phyloP scores from a whole-genome alignment of 2,888 invertebrate species.

The Fragum sueziense region DNA sequence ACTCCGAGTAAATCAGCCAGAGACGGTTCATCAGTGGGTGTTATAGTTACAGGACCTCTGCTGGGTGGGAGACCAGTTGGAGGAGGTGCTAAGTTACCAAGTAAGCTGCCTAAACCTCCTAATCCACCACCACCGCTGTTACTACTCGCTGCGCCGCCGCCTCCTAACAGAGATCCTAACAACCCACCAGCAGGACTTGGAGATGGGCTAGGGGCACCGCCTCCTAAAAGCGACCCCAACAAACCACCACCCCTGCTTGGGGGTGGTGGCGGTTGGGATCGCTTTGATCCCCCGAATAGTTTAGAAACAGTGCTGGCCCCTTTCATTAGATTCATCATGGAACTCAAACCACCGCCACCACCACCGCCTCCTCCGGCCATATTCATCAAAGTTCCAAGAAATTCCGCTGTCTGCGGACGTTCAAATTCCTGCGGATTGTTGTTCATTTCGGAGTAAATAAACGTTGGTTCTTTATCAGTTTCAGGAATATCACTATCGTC shows the following conservation, averaged over 20 bases:
- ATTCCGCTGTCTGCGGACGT: conserved; percentile 46
- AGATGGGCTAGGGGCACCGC: neutral
- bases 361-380: conserved; percentile 25
- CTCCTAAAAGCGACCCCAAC: neutral
- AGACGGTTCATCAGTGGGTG: conserved; percentile 40
- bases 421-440: conserved; percentile 44
- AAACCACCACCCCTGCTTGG: neutral
- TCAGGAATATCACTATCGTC: neutral
- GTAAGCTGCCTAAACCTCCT: conserved; percentile 13
- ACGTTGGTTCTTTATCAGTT: neutral
- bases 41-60: neutral
- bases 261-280: neutral
- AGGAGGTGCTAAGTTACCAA: conserved; percentile 30
- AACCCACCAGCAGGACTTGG: conserved; percentile 27
- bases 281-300: conserved; percentile 15
- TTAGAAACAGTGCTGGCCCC: conserved; percentile 3
- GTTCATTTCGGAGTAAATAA: conserved; percentile 49
- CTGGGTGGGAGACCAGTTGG: conserved; percentile 40
- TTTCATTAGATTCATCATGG: conserved; percentile 29
- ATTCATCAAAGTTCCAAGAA: conserved; percentile 42
- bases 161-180: conserved; percentile 29
- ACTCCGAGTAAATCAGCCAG: conserved; percentile 57
- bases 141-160: conserved; percentile 14
- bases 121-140: conserved; percentile 1
- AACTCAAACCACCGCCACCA: conserved; percentile 34